Conservation (phyloP, 2,888 invertebrate species). For the Crocallis elinguaria region DNA sequence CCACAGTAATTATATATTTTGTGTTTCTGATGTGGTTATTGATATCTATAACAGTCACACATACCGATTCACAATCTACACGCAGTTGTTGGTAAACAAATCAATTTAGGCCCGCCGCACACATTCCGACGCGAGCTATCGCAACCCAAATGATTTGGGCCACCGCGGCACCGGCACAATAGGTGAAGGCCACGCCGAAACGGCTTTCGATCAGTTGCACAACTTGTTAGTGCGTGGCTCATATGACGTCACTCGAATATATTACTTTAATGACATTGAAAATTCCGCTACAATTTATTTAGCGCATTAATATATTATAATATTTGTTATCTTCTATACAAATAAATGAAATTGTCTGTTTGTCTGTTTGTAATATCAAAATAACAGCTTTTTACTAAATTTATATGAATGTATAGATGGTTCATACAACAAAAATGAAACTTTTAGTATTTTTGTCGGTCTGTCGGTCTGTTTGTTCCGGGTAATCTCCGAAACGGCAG, state of each 20-base stretch:
- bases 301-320: background rate
- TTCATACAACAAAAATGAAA: too few species aligned
- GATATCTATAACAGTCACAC: too few species aligned
- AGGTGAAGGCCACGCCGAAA: slow-evolving; percentile 72
- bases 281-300: background rate
- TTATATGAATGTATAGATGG: too few species aligned
- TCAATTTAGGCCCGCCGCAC: slow-evolving; percentile 4
- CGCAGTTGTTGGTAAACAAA: slow-evolving; percentile 31
- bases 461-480: too few species aligned
- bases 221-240: slow-evolving; percentile 38
- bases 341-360: too few species aligned
- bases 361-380: too few species aligned
- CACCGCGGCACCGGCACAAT: slow-evolving; percentile 49
- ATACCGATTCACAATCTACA: background rate
- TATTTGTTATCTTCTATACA: too few species aligned
- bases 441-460: too few species aligned
- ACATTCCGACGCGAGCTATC: slow-evolving; percentile 41
- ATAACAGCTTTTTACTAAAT: too few species aligned
- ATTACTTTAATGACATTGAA: slow-evolving; percentile 36
- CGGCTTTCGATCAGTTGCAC: slow-evolving; percentile 66
- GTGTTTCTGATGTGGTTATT: too few species aligned
- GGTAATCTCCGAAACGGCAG: too few species aligned
- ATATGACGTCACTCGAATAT: background rate
- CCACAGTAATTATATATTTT: too few species aligned
- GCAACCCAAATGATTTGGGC: slow-evolving; percentile 46